Percentiles rank a stretch among this genome's conserved stretches.
Evolutionary conservation across 1,140 invertebrate species (phyloP).

Genomic region (Platyscapa corneri): DNA sequence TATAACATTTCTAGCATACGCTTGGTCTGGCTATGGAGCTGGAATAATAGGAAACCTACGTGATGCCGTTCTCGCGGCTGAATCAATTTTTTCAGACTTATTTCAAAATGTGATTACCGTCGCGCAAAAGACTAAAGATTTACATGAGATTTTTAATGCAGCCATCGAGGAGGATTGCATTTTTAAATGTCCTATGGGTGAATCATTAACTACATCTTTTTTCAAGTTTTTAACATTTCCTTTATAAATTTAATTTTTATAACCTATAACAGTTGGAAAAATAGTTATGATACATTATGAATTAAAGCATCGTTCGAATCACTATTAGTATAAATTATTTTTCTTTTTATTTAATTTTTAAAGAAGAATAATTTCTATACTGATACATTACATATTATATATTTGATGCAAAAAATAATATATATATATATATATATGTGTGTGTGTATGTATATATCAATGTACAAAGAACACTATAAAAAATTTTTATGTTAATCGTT

Average conservation of each 20-base stretch:
- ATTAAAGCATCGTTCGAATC: too few relatives aligned
- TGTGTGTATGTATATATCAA: too few relatives aligned
- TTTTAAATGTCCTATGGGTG: constrained; percentile 83
- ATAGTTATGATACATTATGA: too few relatives aligned
- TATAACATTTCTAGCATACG: constrained; percentile 84
- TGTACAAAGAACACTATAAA: too few relatives aligned
- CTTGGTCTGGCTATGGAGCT: constrained; percentile 86
- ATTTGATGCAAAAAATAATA: too few relatives aligned
- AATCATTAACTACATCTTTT: constrained; percentile 41
- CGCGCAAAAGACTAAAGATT: constrained; percentile 82
- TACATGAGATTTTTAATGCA: constrained; percentile 88
- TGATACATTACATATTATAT: too few relatives aligned
- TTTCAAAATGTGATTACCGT: constrained; percentile 85
- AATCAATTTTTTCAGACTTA: constrained; percentile 84
- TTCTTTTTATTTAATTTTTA: too few relatives aligned
- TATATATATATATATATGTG: too few relatives aligned
- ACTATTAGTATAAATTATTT: too few relatives aligned
- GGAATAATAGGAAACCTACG: constrained; percentile 81
- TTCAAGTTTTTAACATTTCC: background rate
- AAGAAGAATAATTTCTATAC: too few relatives aligned
- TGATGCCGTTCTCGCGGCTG: constrained; percentile 86
- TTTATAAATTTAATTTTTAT: background rate
- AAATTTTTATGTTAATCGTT: too few relatives aligned
- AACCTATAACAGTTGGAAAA: background rate
- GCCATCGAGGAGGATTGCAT: constrained; percentile 88